These are phyloP conservation scores for Ataeniobius toweri DNA, from an alignment of 2,797 vertebrate species.

Conservation along the genomic window DNA sequence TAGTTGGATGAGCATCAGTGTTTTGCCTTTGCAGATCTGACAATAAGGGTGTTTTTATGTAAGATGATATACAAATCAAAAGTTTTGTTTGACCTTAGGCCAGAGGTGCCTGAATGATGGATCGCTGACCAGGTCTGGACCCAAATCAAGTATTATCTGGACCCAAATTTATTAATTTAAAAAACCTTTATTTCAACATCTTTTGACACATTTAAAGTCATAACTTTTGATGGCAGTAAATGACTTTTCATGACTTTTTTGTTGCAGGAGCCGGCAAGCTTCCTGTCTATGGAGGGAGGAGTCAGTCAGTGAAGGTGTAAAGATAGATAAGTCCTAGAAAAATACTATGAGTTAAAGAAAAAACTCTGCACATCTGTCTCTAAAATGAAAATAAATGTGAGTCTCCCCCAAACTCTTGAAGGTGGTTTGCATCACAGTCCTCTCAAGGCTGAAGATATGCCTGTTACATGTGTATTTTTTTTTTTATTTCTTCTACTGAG, in stretches of 20 bases:
- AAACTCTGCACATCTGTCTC: not conserved
- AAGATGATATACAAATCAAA: not conserved
- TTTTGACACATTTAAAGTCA: not conserved
- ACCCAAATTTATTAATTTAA: not conserved
- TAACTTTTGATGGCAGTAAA: not conserved
- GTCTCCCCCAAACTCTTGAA: not conserved
- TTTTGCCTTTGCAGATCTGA: slow-evolving; percentile 18
- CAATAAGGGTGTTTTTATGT: not conserved
- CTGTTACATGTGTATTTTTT: not conserved
- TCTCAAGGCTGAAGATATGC: not conserved
- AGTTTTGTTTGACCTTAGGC: slow-evolving; percentile 54
- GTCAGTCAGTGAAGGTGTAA: not conserved
- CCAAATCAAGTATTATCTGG: not conserved
- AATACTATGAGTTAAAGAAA: not conserved
- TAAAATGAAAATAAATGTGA: not conserved
- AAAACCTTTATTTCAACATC: not conserved
- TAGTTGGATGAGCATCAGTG: slow-evolving; percentile 42
- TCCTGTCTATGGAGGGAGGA: not conserved
- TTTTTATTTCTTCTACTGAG: not conserved
- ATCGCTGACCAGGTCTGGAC: not conserved
- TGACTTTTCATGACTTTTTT: not conserved
- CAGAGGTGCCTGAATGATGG: not conserved
- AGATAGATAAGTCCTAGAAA: not conserved
- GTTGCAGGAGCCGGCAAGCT: not conserved
- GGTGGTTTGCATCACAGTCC: not conserved